Evolutionary conservation across 2,113 vertebrate genomes (phyloP).

Genomic region (Proterorhinus semilunaris): DNA sequence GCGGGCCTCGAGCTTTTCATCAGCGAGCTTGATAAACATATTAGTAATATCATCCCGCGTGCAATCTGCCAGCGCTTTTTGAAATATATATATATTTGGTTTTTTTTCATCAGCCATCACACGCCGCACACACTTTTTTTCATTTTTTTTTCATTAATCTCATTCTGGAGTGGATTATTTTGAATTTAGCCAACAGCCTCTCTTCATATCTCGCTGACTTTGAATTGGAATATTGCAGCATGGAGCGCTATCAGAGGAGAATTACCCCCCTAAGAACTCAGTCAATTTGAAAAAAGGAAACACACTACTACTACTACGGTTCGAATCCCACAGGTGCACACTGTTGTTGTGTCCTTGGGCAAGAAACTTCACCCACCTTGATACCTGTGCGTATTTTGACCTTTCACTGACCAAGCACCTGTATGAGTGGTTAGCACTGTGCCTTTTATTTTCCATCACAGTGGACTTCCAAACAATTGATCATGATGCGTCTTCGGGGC

Average conservation of each 20-base stretch:
- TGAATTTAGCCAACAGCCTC: slow-evolving; percentile 59
- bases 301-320: neutral
- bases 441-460: too few species aligned
- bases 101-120: slow-evolving; percentile 41
- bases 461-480: too few species aligned
- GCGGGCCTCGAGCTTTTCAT: slow-evolving; percentile 33
- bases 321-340: too few species aligned
- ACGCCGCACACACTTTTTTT: slow-evolving; percentile 4
- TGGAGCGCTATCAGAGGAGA: slow-evolving; percentile 60
- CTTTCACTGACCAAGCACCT: too few species aligned
- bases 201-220: slow-evolving; percentile 61
- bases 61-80: slow-evolving; percentile 28
- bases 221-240: slow-evolving; percentile 64
- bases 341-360: too few species aligned
- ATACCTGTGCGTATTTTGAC: too few species aligned
- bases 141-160: slow-evolving; percentile 52
- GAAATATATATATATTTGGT: too few species aligned
- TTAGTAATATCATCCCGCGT: slow-evolving; percentile 37
- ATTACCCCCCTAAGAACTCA: slow-evolving; percentile 53
- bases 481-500: too few species aligned
- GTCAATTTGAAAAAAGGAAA: neutral
- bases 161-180: slow-evolving; percentile 70
- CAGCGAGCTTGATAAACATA: slow-evolving; percentile 39
- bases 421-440: too few species aligned
- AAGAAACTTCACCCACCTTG: too few species aligned